A percentile compares a stretch with the other conserved stretches of the same genome.
Evolutionary conservation across 2,888 invertebrate genomes (phyloP).

Genomic region (Miltochrista miniata): DNA sequence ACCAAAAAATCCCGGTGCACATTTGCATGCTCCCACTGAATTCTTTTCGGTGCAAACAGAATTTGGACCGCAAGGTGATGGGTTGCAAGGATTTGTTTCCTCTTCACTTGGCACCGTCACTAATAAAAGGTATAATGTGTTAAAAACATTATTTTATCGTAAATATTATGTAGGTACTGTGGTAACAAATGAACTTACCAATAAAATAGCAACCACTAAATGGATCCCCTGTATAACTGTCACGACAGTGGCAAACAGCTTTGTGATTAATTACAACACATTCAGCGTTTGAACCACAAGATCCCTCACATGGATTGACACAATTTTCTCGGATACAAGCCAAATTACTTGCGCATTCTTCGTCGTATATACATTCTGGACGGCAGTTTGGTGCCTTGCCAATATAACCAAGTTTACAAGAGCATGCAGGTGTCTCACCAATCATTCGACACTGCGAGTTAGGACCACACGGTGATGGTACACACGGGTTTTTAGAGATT

Average conservation of each 20-base stretch:
- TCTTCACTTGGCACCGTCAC: conserved; percentile 85
- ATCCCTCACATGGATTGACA: conserved; percentile 92
- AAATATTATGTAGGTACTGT: background rate
- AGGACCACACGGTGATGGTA: conserved; percentile 93
- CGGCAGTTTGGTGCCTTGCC: conserved; percentile 94
- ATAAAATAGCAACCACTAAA: conserved; percentile 88
- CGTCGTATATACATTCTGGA: conserved; percentile 93
- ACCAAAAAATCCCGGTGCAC: conserved; percentile 92
- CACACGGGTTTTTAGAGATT: conserved; percentile 88
- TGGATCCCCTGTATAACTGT: conserved; percentile 93
- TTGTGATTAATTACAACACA: conserved; percentile 93
- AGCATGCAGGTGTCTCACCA: conserved; percentile 90
- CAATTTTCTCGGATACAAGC: conserved; percentile 93
- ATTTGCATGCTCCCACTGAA: conserved; percentile 92
- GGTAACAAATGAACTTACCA: conserved; percentile 50
- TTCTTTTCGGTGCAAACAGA: conserved; percentile 92
- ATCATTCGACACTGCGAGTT: conserved; percentile 92
- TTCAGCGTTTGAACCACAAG: conserved; percentile 90
- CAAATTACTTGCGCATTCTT: conserved; percentile 92
- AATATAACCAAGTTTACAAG: conserved; percentile 90
- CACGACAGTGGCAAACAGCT: conserved; percentile 91
- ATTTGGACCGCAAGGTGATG: conserved; percentile 94
- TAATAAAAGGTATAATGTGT: conserved; percentile 44
- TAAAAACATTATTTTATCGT: background rate
- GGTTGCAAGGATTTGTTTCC: conserved; percentile 90